A percentile compares a stretch with the other conserved stretches of the same genome.
phyloP scores from a whole-genome alignment of 2,113 vertebrate genomes.

The Sceloporus tristichus region DNA sequence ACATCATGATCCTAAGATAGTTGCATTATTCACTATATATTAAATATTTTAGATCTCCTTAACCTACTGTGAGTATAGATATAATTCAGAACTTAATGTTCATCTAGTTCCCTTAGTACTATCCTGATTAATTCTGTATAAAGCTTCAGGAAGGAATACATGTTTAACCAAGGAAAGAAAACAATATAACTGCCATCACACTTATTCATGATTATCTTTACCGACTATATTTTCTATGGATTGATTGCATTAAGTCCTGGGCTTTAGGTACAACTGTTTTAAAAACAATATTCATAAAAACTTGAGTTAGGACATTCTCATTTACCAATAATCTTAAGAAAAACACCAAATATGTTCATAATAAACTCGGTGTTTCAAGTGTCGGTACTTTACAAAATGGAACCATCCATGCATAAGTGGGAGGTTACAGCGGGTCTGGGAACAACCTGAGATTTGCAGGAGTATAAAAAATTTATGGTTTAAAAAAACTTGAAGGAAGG shows the following conservation, averaged over 20 bases:
- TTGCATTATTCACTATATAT: too few relatives aligned
- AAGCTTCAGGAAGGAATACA: not conserved
- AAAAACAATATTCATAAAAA: not conserved
- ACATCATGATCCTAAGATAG: too few relatives aligned
- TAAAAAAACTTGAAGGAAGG: not conserved
- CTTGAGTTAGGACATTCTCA: not conserved
- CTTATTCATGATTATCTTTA: not conserved
- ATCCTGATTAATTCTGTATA: not conserved
- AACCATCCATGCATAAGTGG: not conserved
- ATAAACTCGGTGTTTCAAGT: not conserved
- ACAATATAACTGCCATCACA: not conserved
- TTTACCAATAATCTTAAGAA: not conserved
- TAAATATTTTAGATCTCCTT: too few relatives aligned
- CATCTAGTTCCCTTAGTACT: not conserved
- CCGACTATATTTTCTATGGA: not conserved
- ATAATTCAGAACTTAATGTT: too few relatives aligned
- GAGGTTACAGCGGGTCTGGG: not conserved
- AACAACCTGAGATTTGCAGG: not conserved
- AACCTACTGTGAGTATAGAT: too few relatives aligned
- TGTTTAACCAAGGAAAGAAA: not conserved
- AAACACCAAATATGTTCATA: not conserved
- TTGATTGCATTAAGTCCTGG: not conserved
- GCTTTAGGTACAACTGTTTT: not conserved
- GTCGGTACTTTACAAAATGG: not conserved
- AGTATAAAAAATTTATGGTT: not conserved